Conservation (phyloP, 2,888 invertebrate genomes). For the Limenitis camilla region DNA sequence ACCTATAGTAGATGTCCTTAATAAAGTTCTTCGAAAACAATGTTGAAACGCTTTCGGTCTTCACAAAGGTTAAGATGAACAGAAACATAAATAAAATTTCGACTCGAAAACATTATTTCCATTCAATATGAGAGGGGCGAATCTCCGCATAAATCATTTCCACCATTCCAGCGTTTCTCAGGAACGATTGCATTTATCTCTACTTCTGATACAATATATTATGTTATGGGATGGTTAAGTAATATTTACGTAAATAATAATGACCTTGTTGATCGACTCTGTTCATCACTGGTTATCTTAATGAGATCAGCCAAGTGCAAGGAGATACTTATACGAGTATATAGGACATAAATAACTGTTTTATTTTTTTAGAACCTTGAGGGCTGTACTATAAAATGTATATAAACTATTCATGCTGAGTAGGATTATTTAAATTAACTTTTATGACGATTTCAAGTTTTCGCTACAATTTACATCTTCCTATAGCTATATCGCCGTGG, state of each 20-base stretch:
- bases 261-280: not conserved
- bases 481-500: no score
- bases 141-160: slow-evolving; percentile 21
- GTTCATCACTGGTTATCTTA: not conserved
- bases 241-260: not conserved
- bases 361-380: no score
- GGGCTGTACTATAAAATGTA: no score
- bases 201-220: slow-evolving; percentile 2
- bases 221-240: not conserved
- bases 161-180: slow-evolving; percentile 16
- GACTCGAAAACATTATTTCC: slow-evolving; percentile 10
- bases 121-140: slow-evolving; percentile 17
- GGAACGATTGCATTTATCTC: slow-evolving; percentile 22
- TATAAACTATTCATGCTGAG: no score
- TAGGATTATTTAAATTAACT: no score
- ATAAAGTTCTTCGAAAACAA: no score
- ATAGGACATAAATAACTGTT: no score
- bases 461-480: no score
- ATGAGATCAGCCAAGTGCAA: not conserved
- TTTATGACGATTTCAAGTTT: no score
- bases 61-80: slow-evolving; percentile 1
- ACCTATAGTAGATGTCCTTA: no score
- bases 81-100: slow-evolving; percentile 11
- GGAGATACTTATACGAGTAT: no score
- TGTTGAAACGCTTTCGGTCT: not conserved